Conservation (phyloP, 2,797 vertebrate genomes). For the Paguma larvata region DNA sequence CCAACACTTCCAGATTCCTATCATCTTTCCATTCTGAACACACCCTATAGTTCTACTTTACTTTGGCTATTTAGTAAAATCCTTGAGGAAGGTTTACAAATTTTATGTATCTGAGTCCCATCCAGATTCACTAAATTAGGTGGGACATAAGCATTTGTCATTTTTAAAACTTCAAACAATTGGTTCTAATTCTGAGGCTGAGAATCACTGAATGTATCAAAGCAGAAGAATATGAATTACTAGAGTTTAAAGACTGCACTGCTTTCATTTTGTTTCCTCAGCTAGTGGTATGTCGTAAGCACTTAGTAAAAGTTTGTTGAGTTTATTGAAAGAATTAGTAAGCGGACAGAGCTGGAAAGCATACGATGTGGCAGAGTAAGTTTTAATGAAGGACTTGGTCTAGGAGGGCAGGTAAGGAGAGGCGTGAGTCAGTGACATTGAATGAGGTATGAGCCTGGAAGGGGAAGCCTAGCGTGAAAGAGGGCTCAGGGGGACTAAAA, state of each 20-base stretch:
- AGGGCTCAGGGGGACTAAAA: background rate
- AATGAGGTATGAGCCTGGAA: background rate
- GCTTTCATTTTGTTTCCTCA: background rate
- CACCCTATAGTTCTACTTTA: background rate
- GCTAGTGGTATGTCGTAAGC: background rate
- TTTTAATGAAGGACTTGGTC: background rate
- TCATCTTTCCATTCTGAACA: background rate
- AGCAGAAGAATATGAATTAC: background rate
- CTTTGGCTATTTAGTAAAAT: background rate
- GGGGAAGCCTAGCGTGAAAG: background rate
- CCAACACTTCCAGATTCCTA: background rate
- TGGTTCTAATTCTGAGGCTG: background rate
- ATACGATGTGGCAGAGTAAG: background rate
- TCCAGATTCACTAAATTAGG: constrained; percentile 13
- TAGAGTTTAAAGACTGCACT: background rate
- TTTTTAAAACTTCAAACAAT: background rate
- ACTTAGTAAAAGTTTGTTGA: background rate
- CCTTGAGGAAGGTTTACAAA: background rate
- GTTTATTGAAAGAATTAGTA: background rate
- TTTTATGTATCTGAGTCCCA: background rate
- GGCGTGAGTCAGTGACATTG: background rate
- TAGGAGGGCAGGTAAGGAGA: background rate
- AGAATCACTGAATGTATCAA: background rate
- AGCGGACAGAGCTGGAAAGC: background rate
- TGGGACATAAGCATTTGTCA: background rate